Conservation (phyloP, 2,888 invertebrate genomes). For the Byasa hedistus region DNA sequence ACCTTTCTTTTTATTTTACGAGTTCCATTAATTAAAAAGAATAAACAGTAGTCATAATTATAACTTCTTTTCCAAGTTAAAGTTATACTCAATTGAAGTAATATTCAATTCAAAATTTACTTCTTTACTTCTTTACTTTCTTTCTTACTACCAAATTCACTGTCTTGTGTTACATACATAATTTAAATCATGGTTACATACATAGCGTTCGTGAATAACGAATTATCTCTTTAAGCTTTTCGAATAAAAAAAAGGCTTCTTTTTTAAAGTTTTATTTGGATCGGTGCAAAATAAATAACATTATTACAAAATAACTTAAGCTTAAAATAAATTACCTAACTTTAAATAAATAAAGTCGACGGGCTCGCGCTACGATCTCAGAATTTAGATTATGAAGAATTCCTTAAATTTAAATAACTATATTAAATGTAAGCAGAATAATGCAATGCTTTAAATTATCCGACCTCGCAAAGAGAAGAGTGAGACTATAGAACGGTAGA, state of each 20-base stretch:
- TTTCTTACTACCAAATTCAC: too few relatives aligned
- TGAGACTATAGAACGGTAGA: constrained; percentile 40
- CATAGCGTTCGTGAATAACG: too few relatives aligned
- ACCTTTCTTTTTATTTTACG: not conserved
- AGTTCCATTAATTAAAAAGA: too few relatives aligned
- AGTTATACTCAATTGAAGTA: too few relatives aligned
- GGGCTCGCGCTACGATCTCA: constrained; percentile 68
- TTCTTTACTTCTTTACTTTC: too few relatives aligned
- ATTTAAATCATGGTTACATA: too few relatives aligned
- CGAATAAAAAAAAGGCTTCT: constrained; percentile 1
- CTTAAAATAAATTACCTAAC: constrained; percentile 62
- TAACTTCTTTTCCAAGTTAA: too few relatives aligned
- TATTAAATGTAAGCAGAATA: constrained; percentile 20
- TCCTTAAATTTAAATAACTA: constrained; percentile 15
- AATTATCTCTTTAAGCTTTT: too few relatives aligned
- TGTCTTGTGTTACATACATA: too few relatives aligned
- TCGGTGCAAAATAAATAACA: constrained; percentile 75
- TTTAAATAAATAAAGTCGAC: constrained; percentile 67
- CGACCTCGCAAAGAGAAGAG: constrained; percentile 40
- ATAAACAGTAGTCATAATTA: too few relatives aligned
- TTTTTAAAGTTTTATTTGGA: constrained; percentile 44
- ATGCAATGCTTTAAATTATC: constrained; percentile 59
- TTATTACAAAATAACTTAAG: constrained; percentile 60
- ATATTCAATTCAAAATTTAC: too few relatives aligned
- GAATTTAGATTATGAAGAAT: constrained; percentile 41